phyloP scores from a whole-genome alignment of 1,140 invertebrate species.

The Bombus haemorrhoidalis region DNA sequence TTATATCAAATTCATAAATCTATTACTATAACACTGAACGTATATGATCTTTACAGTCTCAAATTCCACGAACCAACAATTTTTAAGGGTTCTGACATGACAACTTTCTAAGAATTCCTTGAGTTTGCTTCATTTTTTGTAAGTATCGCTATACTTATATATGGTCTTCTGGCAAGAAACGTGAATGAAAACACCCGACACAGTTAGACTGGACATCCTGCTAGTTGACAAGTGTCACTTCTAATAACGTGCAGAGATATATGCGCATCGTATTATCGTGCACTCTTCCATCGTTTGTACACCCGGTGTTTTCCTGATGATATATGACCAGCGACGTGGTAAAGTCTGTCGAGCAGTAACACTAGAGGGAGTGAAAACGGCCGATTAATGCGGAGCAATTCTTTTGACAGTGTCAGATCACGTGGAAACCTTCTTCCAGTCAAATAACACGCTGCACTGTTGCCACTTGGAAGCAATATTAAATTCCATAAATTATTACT shows the following conservation, averaged over 20 bases:
- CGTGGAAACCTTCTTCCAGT: background rate
- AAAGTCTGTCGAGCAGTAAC: conserved; percentile 1
- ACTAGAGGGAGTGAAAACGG: background rate
- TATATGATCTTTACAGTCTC: no score
- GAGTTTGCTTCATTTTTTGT: no score
- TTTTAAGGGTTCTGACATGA: no score
- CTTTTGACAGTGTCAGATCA: background rate
- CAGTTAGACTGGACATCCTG: background rate
- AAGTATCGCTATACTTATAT: background rate
- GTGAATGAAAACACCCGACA: background rate
- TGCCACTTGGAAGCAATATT: background rate
- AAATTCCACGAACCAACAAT: no score
- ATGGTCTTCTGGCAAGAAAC: background rate
- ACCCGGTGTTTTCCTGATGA: conserved; percentile 4
- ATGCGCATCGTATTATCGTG: conserved; percentile 8
- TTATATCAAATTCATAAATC: background rate
- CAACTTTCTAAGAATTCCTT: no score
- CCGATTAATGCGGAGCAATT: conserved; percentile 22
- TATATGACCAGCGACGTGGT: conserved; percentile 18
- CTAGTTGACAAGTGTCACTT: conserved; percentile 12
- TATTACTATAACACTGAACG: no score
- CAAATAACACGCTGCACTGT: background rate
- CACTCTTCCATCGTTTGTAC: background rate
- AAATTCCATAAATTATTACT: conserved; percentile 29
- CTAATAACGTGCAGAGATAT: conserved; percentile 11